Conservation (phyloP, 2,113 vertebrate species). For the Gobio gobio region DNA sequence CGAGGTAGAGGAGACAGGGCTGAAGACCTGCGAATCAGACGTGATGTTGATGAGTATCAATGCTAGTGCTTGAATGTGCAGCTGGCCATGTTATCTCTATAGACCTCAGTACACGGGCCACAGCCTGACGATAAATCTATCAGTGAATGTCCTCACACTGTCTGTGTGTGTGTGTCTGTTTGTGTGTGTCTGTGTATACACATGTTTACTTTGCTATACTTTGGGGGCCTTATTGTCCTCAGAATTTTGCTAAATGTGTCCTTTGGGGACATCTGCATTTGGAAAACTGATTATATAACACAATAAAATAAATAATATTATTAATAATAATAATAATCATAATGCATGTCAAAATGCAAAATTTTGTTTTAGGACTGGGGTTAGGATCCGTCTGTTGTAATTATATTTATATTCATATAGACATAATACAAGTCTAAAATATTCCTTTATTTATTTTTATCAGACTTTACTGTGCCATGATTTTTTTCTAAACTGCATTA, state of each 20-base stretch:
- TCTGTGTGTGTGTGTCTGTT: too few species aligned
- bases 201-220: too few species aligned
- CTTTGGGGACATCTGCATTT: neutral
- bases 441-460: neutral
- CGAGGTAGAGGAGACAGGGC: slow-evolving; percentile 32
- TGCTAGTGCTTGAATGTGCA: neutral
- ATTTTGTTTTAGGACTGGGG: too few species aligned
- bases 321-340: neutral
- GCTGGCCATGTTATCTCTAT: neutral
- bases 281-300: neutral
- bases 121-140: too few species aligned
- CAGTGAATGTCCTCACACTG: too few species aligned
- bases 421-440: neutral
- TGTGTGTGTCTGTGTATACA: too few species aligned
- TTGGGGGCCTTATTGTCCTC: too few species aligned
- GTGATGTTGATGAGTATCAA: neutral
- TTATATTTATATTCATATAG: neutral
- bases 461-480: neutral
- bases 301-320: neutral
- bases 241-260: too few species aligned
- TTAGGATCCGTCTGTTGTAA: neutral
- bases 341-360: neutral
- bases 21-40: slow-evolving; percentile 8
- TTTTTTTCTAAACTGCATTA: neutral
- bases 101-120: neutral